Percentiles rank a stretch among this genome's conserved stretches.
These are phyloP conservation scores for Platorchestia sp. DNA, from an alignment of 1,140 invertebrate species.

Conservation along the genomic window DNA sequence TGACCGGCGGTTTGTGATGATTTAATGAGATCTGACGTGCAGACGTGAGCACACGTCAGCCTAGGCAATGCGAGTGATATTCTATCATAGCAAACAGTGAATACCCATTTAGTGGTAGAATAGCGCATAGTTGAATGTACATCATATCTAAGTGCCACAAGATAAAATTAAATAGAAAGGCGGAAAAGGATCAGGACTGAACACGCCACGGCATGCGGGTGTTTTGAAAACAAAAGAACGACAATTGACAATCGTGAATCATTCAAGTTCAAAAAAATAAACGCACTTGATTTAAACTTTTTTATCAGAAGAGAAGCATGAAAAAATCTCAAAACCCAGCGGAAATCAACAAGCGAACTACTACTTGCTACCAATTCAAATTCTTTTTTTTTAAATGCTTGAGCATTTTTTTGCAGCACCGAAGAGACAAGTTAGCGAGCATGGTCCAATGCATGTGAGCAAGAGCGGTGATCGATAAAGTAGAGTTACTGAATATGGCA, in stretches of 20 bases:
- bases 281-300: background rate
- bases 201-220: background rate
- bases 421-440: background rate
- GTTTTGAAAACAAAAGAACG: background rate
- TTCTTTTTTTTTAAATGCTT: background rate
- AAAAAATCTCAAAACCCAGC: background rate
- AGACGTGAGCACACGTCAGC: background rate
- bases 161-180: background rate
- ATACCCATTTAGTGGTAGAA: background rate
- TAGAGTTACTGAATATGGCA: conserved; percentile 28
- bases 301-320: background rate
- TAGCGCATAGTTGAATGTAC: no score
- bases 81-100: background rate
- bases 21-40: background rate
- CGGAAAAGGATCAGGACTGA: background rate
- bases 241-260: background rate
- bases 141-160: background rate
- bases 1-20: background rate
- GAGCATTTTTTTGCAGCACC: background rate
- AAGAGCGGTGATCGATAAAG: conserved; percentile 23
- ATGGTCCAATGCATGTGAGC: background rate
- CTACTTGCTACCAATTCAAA: background rate
- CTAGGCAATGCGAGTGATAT: background rate
- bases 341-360: background rate
- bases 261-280: background rate